Percentiles rank a stretch among this genome's conserved stretches.
Conservation (phyloP, 2,797 vertebrate genomes). For the Clarias pachynema region DNA sequence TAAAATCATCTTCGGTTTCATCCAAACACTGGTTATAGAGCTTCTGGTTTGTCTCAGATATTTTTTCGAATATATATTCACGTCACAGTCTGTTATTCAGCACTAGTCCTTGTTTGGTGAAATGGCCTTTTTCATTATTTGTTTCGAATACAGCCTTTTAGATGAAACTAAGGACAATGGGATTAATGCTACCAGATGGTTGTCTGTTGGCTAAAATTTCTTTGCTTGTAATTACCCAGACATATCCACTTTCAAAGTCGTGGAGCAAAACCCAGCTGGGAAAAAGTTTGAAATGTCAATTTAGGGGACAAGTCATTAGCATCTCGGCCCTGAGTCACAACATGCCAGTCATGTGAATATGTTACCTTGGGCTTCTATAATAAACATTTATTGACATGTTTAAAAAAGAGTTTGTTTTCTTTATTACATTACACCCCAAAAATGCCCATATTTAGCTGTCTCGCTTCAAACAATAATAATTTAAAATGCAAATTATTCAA, state of each 20-base stretch:
- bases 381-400: neutral
- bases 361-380: neutral
- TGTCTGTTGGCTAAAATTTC: constrained; percentile 30
- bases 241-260: neutral
- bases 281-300: constrained; percentile 12
- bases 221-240: constrained; percentile 46
- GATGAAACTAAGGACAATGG: constrained; percentile 41
- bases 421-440: neutral
- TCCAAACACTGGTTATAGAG: constrained; percentile 34
- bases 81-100: neutral
- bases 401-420: neutral
- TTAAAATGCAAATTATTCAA: no score
- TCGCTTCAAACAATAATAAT: no score
- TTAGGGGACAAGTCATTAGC: neutral
- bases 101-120: neutral
- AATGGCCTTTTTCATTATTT: neutral
- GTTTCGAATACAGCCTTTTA: constrained; percentile 4
- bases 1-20: constrained; percentile 35
- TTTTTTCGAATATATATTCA: neutral
- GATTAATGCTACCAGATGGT: constrained; percentile 54
- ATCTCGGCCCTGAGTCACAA: neutral
- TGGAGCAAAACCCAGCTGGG: neutral
- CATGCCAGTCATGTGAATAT: neutral
- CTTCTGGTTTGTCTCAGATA: constrained; percentile 16
- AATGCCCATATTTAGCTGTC: no score